Evolutionary conservation across 2,888 invertebrate species (phyloP), one percentile per base, ranked within the genome.

Genomic region (Tenthredo scrophulariae): DNA sequence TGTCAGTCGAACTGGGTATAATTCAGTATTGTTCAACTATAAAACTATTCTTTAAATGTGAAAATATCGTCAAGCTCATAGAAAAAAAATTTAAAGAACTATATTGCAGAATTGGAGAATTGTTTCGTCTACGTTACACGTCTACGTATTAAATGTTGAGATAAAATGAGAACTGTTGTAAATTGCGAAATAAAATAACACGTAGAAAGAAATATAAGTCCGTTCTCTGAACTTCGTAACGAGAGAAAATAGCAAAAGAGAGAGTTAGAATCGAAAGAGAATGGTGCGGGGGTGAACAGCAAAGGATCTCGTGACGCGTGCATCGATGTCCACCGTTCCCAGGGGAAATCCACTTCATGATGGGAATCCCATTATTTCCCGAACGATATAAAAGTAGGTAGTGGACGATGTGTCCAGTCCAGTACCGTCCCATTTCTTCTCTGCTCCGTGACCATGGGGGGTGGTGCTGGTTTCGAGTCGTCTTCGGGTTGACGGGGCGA

Each of bases 351-450:
- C 90, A 87, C 88, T 88, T 85, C 85, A 93, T 93, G 92, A 93
- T 93, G 93, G 93, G 93, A 93, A 93, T 93, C 93, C 93, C 93
- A 93, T 93, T 93, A 93, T 93, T 89, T 89, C 88, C 88, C 84
- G 87, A 88, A 86, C 88, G 87, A 89, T 89, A 89, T 89, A 89
- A 88, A 89, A 88, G 88, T 92, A 93, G 93, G 93, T 93, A 93
- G 92, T 50, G 65, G 50, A 70, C 83, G 83, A 67, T 83, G 83
- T 67, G 83, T 83, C 83, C 83, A 83, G 83, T 83, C n/a, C 67
- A 46, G 80, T 80, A 62, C 40, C 62, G 43, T 83, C 29, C 83
- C n/a, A 67, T 50, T 83, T 50, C 67, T 77, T 33, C 77, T 40
- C 77, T 33, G 77, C 33, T 77, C 54, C 77, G 77, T 54, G 77